Evolutionary conservation across 2,113 vertebrate species (phyloP).

Genomic region (Takifugu flavidus): DNA sequence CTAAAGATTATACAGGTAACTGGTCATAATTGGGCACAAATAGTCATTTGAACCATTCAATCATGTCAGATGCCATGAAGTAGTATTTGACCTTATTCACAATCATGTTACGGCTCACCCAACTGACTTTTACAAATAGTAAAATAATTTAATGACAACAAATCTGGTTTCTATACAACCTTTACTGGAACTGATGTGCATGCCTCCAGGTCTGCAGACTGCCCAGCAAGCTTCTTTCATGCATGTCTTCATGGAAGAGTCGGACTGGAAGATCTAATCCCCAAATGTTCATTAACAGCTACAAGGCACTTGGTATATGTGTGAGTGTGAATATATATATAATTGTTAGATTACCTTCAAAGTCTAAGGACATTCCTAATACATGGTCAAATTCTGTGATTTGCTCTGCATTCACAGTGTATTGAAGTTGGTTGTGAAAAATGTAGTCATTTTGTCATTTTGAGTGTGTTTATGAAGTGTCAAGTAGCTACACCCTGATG

Average conservation of each 20-base stretch:
- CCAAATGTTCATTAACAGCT: conserved; percentile 39
- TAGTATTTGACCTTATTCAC: not conserved
- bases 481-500: conserved; percentile 76
- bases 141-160: conserved; percentile 5
- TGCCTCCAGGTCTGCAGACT: not conserved
- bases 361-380: conserved; percentile 62
- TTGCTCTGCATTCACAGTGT: conserved; percentile 49
- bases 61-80: not conserved
- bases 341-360: conserved; percentile 28
- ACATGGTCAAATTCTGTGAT: conserved; percentile 55
- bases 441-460: conserved; percentile 59
- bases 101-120: not conserved
- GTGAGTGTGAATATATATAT: conserved; percentile 7
- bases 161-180: conserved; percentile 13
- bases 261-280: conserved; percentile 24
- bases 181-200: conserved; percentile 3
- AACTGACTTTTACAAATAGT: not conserved
- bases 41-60: not conserved
- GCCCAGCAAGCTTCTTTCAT: not conserved
- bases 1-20: not conserved
- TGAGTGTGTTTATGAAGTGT: conserved; percentile 68
- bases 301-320: not conserved
- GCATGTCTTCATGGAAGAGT: conserved; percentile 5
- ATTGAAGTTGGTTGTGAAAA: conserved; percentile 64
- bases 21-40: not conserved